These are phyloP conservation scores for Sinodicranocentrus sp. DNA, from an alignment of 2,888 invertebrate genomes.

Conservation along the genomic window DNA sequence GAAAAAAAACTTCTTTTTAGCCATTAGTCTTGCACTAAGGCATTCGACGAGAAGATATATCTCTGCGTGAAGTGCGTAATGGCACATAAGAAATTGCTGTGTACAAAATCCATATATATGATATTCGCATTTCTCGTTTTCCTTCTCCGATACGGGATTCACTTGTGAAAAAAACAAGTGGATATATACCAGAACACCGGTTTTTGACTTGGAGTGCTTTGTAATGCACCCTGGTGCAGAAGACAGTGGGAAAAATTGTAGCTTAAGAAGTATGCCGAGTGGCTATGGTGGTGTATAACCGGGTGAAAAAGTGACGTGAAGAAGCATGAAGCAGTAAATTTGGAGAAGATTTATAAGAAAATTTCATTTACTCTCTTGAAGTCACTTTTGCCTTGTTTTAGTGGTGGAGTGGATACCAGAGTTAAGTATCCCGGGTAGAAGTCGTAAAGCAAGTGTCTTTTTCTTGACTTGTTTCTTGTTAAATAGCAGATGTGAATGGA, in stretches of 20 bases:
- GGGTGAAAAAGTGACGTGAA: constrained; percentile 22
- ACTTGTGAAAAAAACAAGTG: not conserved
- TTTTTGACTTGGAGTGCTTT: constrained; percentile 11
- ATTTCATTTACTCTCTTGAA: constrained; percentile 55
- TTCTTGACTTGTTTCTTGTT: constrained; percentile 25
- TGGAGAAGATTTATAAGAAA: constrained; percentile 57
- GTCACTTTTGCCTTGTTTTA: constrained; percentile 17
- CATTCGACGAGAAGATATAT: constrained; percentile 55
- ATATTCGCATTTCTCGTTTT: constrained; percentile 46
- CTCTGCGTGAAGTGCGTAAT: constrained; percentile 64
- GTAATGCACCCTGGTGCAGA: constrained; percentile 41
- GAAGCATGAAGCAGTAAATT: constrained; percentile 55
- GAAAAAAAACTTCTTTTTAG: too few species aligned
- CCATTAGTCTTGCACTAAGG: constrained; percentile 41
- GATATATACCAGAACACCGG: constrained; percentile 11
- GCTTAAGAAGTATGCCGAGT: constrained; percentile 19
- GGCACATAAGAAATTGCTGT: constrained; percentile 66
- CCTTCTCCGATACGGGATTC: not conserved
- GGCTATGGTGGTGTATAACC: constrained; percentile 24
- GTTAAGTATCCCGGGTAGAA: not conserved
- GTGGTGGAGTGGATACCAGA: constrained; percentile 19
- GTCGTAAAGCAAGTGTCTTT: constrained; percentile 13
- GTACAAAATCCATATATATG: constrained; percentile 56
- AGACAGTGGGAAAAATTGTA: constrained; percentile 27
- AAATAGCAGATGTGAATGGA: not conserved